Base-by-base conservation (phyloP, 2,888 invertebrate genomes). In the Busseola fusca region DNA sequence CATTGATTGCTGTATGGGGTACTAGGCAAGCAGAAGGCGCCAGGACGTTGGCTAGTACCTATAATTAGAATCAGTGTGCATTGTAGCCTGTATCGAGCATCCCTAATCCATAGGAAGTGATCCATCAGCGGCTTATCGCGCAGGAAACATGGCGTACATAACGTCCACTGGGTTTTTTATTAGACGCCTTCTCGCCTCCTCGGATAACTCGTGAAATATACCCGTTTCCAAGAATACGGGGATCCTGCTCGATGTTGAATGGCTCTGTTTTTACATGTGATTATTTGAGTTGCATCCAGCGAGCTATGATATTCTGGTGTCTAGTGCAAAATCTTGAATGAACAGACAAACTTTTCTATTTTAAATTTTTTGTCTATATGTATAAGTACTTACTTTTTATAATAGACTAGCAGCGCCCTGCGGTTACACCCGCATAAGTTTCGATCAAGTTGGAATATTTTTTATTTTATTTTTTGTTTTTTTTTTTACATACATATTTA, bases 101-200 rank as follows among this genome's bases (percentile, higher is more conserved):
- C 84, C 85, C 84, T 88, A 88, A 88, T 87, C 89, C 84, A 72
- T 83, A 91, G 95, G 95, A 95, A 95, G 91, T 91, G 90, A 95
- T 95, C 95, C 92, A 94, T 95, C 95, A 95, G 91, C 67, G 79
- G 87, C 90, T 93, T 94, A 95, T 95, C 95, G 90, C 88, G 84
- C 90, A 92, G 93, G 93, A 93, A 92, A 91, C 90, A 87, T 86
- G 82, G 82, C 78, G 81, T 87, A 83, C 83, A 81, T 77, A 75
- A 72, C 85, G 85, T 85, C 84, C 85, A 85, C 84, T 84, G 74
- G 70, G 73, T 82, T 85, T 84, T 84, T 85, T 85, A 85, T 85
- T 82, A 78, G 75, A 81, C 70, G 69, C 75, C 71, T 75, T 75
- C 78, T 79, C 79, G 74, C 68, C 74, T 77, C 72, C 75, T 74